Base-by-base conservation (phyloP, 2,113 vertebrate species). In the Pelusios castaneus region DNA sequence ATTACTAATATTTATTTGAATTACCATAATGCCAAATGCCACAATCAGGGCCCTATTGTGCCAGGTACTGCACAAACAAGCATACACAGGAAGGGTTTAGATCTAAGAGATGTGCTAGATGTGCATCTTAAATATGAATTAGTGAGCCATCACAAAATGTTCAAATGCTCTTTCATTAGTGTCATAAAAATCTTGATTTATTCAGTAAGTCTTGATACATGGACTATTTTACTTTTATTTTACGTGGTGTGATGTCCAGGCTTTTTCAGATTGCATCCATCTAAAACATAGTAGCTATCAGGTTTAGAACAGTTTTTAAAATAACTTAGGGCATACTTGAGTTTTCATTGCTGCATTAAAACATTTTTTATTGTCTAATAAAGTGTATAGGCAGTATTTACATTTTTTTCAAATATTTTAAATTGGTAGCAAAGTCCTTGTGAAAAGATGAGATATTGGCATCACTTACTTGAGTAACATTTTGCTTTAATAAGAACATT, bases 331-430 rank as follows among this genome's bases (percentile, higher is more conserved):
- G 77, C 60, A 89, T 89, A 95, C 96, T 97, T 96, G 90, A 95
- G 38, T 78, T 97, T 98, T 97, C 89, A 95, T 87, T 90, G 87
- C 83, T 93, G 11, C 76, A 94, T 95, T 97, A 94, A 97, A 97
- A 77, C 45, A 93, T 94, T 97, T 93, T 98, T 97, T 96, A 96
- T 96, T 95, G 70, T 87, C 81, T 73, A 92, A 5, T 97, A 97
- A 97, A 97, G 93, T 52, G 55, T 87, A 94, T 63, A 94, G 92
- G 70, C 81, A 94, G 54, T 97, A 96, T 97, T 97, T 97, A 96
- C 77, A 95, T 94, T 97, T 97, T 97, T 97, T 2, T 91, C 51
- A 96, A 97, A 80, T 96, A 92, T 89, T 95, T 98, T 93, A 96
- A 92, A 94, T 85, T 80, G 45, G 49, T 93, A 94, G 92, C 81